A percentile compares a stretch with the other conserved stretches of the same genome.
Evolutionary conservation across 2,888 invertebrate species (phyloP).

Genomic region (Sialis fuliginosa): DNA sequence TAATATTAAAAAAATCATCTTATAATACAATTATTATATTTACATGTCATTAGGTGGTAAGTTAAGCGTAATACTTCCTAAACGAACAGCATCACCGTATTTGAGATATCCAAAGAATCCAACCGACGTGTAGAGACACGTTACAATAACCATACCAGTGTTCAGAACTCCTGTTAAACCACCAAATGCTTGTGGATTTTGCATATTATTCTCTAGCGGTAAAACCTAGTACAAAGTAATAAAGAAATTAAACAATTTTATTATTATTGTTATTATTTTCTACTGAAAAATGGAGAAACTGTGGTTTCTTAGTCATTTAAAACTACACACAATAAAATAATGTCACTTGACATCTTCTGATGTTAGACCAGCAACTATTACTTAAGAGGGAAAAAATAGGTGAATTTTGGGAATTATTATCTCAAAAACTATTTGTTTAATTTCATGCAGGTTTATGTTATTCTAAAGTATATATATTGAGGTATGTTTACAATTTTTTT

Average conservation of each 20-base stretch:
- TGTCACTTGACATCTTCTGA: too few species aligned
- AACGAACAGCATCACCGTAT: slow-evolving; percentile 57
- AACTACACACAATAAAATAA: too few species aligned
- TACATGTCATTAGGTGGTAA: slow-evolving; percentile 55
- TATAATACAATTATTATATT: slow-evolving; percentile 21
- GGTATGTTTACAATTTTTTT: too few species aligned
- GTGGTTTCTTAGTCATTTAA: too few species aligned
- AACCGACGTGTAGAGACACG: slow-evolving; percentile 62
- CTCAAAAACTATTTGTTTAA: too few species aligned
- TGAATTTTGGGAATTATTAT: too few species aligned
- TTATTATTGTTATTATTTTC: background rate
- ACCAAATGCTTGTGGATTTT: slow-evolving; percentile 65
- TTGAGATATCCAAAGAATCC: slow-evolving; percentile 87
- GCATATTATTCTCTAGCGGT: slow-evolving; percentile 86
- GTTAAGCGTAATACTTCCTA: slow-evolving; percentile 75
- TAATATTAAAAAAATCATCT: background rate
- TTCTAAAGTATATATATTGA: too few species aligned
- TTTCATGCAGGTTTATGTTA: too few species aligned
- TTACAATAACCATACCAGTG: slow-evolving; percentile 75
- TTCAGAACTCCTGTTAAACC: slow-evolving; percentile 75
- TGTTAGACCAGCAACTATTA: too few species aligned
- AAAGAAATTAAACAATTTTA: slow-evolving; percentile 10
- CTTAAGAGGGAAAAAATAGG: too few species aligned
- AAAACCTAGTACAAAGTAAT: slow-evolving; percentile 38
- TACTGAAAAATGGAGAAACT: background rate